Percentiles rank a stretch among this genome's conserved stretches.
These are phyloP conservation scores for Thaumatotibia leucotreta DNA, from an alignment of 1,140 invertebrate genomes.

Conservation along the genomic window DNA sequence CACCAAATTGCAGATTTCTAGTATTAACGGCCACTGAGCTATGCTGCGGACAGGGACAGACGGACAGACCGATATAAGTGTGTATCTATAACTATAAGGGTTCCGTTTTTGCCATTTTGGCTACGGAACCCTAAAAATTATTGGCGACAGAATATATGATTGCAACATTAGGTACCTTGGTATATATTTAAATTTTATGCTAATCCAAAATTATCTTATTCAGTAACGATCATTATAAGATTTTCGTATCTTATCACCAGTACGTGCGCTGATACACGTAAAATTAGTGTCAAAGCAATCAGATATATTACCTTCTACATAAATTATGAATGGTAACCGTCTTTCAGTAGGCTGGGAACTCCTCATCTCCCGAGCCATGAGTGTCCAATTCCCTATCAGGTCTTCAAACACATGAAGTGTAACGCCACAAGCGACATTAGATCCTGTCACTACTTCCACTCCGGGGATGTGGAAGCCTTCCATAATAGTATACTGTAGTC, in stretches of 20 bases:
- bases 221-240: neutral
- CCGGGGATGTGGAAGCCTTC: constrained; percentile 15
- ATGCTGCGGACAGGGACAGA: no score
- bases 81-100: no score
- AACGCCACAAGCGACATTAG: constrained; percentile 2
- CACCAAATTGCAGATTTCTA: no score
- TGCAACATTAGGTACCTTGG: no score
- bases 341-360: constrained; percentile 30
- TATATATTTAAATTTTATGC: no score
- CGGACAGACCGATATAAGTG: no score
- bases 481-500: constrained; percentile 17
- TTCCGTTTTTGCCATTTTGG: no score
- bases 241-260: constrained; percentile 32
- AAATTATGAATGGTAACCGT: constrained; percentile 40
- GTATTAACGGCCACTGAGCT: no score
- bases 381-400: constrained; percentile 18
- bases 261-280: constrained; percentile 45
- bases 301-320: constrained; percentile 46
- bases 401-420: constrained; percentile 6
- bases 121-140: no score
- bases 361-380: constrained; percentile 14
- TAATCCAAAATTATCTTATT: neutral
- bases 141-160: no score
- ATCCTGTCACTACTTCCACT: neutral
- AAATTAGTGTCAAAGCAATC: constrained; percentile 14